Evolutionary conservation across 2,888 invertebrate species (phyloP), one percentile per base, ranked within the genome.

Genomic region (Itoplectis maculator): DNA sequence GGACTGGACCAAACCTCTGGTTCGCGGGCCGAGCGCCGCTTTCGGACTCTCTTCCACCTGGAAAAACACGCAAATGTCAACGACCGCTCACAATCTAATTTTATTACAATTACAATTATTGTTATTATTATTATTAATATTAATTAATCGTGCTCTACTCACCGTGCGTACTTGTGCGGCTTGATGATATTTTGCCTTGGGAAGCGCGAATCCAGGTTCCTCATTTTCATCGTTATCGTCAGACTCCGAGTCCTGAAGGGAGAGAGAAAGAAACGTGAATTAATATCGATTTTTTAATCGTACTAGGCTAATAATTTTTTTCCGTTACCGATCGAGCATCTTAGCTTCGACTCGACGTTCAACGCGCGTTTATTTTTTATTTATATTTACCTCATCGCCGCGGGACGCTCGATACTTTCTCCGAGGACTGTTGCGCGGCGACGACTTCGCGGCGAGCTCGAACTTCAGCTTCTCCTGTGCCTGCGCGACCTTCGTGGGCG

Each of bases 101-200:
- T n/a, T n/a, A n/a, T n/a, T n/a, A n/a, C n/a, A n/a, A n/a, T n/a
- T n/a, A n/a, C n/a, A n/a, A n/a, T n/a, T n/a, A n/a, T n/a, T n/a
- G n/a, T n/a, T n/a, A n/a, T n/a, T n/a, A n/a, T n/a, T n/a, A n/a
- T n/a, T n/a, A n/a, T n/a, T n/a, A n/a, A n/a, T n/a, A n/a, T n/a
- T n/a, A n/a, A n/a, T n/a, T n/a, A n/a, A n/a, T n/a, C n/a, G n/a
- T n/a, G n/a, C n/a, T n/a, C 29, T 70, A 82, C 84, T 74, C 81
- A 91, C 90, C 81, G 86, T 82, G 51, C 77, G 85, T 65, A 89
- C 83, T 74, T 86, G 80, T 13, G 84, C 73, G 0, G 90, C 87
- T 47, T 85, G 80, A 63, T 88, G 84, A 37, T 91, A 91, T 69
- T 74, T 81, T 7, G 89, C 86, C 54, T 85, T 86, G 45, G 90